These are phyloP conservation scores for Oopsacas minuta DNA, from an alignment of 37 sponge, comb jelly and placozoan genomes.

Conservation along the genomic window DNA sequence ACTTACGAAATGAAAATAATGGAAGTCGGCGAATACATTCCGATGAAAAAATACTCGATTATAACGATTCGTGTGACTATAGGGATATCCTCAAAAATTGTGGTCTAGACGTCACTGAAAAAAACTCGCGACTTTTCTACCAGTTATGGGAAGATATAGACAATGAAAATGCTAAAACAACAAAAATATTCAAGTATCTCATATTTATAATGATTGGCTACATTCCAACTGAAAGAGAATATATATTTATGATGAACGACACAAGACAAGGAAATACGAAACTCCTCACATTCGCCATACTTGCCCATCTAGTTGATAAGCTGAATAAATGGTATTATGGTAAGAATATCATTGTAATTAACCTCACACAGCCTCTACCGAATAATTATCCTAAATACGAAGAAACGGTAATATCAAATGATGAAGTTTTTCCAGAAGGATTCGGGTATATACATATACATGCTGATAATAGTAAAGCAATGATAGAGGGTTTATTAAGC, in stretches of 20 bases:
- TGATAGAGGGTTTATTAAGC: neutral
- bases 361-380: neutral
- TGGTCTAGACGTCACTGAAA: neutral
- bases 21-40: neutral
- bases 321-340: neutral
- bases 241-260: neutral
- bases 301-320: neutral
- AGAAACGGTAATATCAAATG: too few relatives aligned
- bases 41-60: neutral
- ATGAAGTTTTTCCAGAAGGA: too few relatives aligned
- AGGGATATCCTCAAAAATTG: neutral
- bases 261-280: neutral
- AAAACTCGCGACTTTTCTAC: neutral
- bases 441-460: neutral
- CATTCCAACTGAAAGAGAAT: neutral
- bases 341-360: neutral
- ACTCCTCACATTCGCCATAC: neutral
- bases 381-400: too few relatives aligned
- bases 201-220: neutral
- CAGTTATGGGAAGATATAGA: neutral
- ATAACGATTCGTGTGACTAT: neutral
- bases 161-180: neutral
- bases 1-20: neutral
- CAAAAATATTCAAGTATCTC: neutral
- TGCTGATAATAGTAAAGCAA: neutral